phyloP scores from a whole-genome alignment of 2,888 invertebrate genomes.

The Amblyjoppa fuscipennis region DNA sequence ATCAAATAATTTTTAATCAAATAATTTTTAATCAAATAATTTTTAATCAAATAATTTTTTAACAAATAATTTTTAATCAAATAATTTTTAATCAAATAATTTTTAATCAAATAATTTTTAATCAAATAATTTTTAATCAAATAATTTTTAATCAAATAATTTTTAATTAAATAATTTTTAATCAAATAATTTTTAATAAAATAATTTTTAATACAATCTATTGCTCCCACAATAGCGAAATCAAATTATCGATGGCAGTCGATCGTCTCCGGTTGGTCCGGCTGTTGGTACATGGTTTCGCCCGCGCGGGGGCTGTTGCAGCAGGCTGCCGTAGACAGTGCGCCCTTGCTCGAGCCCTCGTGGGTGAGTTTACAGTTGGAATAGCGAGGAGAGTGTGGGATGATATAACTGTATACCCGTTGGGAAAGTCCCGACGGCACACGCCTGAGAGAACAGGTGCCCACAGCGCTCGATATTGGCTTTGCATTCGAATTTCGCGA shows the following conservation, averaged over 20 bases:
- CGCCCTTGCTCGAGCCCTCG: constrained; percentile 42
- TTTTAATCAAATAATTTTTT: no score
- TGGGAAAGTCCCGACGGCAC: constrained; percentile 51
- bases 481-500: constrained; percentile 78
- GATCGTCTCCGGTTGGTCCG: constrained; percentile 55
- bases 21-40: no score
- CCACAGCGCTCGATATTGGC: constrained; percentile 77
- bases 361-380: constrained; percentile 50
- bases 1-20: not conserved
- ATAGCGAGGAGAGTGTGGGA: constrained; percentile 27
- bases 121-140: no score
- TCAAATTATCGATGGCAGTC: constrained; percentile 75
- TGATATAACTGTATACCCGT: constrained; percentile 40
- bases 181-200: no score
- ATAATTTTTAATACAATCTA: not conserved
- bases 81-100: not conserved
- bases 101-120: no score
- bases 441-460: constrained; percentile 73
- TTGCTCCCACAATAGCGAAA: constrained; percentile 66
- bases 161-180: no score
- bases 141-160: no score
- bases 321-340: constrained; percentile 37
- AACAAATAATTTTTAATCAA: no score
- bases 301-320: constrained; percentile 61
- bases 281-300: constrained; percentile 46